phyloP scores from a whole-genome alignment of 1,140 invertebrate species.

The Eubasilissa regina region DNA sequence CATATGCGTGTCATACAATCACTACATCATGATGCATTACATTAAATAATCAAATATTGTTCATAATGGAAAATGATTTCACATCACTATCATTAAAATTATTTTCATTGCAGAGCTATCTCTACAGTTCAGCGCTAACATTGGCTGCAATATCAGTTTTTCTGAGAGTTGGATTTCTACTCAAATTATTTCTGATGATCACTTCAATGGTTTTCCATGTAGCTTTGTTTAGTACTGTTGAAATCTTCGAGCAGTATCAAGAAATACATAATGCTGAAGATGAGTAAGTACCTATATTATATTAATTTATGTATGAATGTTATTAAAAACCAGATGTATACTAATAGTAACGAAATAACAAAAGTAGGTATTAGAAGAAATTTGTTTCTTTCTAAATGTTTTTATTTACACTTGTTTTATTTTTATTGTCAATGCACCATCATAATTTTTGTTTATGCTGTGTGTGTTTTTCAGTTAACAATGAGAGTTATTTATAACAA shows the following conservation, averaged over 20 bases:
- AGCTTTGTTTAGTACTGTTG: constrained; percentile 75
- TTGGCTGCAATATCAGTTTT: constrained; percentile 88
- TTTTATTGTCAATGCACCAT: no score
- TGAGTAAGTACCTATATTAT: constrained; percentile 74
- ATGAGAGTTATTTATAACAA: neutral
- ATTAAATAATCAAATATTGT: no score
- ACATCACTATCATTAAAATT: neutral
- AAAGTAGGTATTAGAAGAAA: no score
- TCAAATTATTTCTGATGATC: constrained; percentile 86
- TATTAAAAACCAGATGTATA: no score
- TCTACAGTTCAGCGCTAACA: constrained; percentile 85
- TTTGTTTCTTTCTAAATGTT: no score
- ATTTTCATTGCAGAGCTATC: constrained; percentile 78
- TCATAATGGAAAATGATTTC: neutral
- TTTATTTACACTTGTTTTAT: no score
- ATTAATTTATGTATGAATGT: no score
- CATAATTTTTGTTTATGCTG: neutral
- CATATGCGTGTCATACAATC: no score
- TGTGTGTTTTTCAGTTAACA: neutral
- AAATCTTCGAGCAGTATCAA: constrained; percentile 78
- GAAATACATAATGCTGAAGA: constrained; percentile 63
- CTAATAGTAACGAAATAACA: no score
- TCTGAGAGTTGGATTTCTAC: constrained; percentile 84
- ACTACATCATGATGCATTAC: no score
- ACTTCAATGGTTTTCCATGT: constrained; percentile 78